Evolutionary conservation across 2,888 invertebrate species (phyloP).

Genomic region (Myopa tessellatipennis): DNA sequence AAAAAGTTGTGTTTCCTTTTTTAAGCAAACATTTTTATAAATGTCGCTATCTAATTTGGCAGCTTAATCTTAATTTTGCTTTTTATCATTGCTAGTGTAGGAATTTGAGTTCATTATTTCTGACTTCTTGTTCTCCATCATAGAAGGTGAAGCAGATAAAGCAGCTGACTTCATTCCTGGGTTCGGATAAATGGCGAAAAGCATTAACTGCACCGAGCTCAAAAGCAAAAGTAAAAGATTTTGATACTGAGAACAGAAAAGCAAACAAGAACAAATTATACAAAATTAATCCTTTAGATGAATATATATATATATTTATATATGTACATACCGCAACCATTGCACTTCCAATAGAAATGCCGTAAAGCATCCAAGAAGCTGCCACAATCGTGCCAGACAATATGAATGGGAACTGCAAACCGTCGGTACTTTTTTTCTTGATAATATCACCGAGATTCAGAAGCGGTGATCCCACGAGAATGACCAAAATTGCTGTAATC

Average conservation of each 20-base stretch:
- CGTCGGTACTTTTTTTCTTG: constrained; percentile 82
- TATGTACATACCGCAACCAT: constrained; percentile 59
- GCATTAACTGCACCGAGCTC: constrained; percentile 73
- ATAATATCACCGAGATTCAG: constrained; percentile 80
- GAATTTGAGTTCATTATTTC: constrained; percentile 39
- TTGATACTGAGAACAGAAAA: constrained; percentile 73
- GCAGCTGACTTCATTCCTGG: constrained; percentile 56
- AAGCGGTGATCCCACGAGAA: constrained; percentile 80
- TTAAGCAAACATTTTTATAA: neutral
- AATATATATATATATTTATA: no score
- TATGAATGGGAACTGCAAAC: constrained; percentile 89
- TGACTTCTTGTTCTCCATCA: constrained; percentile 49
- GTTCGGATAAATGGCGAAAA: constrained; percentile 78
- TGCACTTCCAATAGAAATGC: constrained; percentile 61
- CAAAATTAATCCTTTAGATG: neutral
- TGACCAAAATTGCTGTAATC: constrained; percentile 71
- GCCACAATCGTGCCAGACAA: constrained; percentile 82
- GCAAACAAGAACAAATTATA: neutral
- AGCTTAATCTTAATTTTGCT: constrained; percentile 56
- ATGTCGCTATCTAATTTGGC: neutral
- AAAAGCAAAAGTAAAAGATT: constrained; percentile 75
- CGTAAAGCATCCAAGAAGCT: constrained; percentile 64
- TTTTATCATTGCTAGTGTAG: constrained; percentile 43
- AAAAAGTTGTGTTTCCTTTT: neutral
- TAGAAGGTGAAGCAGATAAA: constrained; percentile 55